A percentile compares a stretch with the other conserved stretches of the same genome.
These are phyloP conservation scores for Octopus sinensis DNA, from an alignment of 1,140 invertebrate species.

Conservation along the genomic window DNA sequence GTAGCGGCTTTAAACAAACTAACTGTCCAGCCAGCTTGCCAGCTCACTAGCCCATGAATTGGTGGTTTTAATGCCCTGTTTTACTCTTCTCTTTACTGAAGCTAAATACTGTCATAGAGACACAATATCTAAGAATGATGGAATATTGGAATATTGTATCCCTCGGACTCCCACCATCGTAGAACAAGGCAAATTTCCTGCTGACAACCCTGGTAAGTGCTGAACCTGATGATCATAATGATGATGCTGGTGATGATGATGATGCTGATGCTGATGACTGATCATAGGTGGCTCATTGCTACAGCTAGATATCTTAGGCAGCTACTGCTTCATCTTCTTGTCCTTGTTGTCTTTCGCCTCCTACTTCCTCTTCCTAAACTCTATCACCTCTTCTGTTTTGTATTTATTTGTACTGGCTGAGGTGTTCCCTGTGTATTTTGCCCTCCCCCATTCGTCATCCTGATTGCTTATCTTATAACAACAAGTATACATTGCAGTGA, in stretches of 20 bases:
- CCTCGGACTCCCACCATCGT: slow-evolving; percentile 5
- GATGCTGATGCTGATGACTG: background rate
- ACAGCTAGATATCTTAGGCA: background rate
- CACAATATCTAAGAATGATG: background rate
- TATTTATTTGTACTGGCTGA: too few species aligned
- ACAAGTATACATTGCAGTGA: too few species aligned
- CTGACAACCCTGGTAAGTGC: slow-evolving; percentile 6
- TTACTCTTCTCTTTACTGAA: slow-evolving; percentile 12
- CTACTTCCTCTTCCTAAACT: background rate
- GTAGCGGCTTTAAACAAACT: too few species aligned
- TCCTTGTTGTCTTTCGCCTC: background rate
- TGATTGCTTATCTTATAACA: too few species aligned
- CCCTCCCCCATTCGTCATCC: too few species aligned
- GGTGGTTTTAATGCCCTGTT: background rate
- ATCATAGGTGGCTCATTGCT: slow-evolving; percentile 1
- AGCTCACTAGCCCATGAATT: background rate
- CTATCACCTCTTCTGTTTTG: too few species aligned
- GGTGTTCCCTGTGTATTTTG: too few species aligned
- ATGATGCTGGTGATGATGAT: background rate
- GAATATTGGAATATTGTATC: slow-evolving; percentile 12
- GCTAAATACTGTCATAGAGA: slow-evolving; percentile 8
- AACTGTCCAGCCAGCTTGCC: too few species aligned
- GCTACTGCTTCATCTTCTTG: background rate
- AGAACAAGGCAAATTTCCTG: slow-evolving; percentile 9
- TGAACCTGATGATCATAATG: background rate